Evolutionary conservation across 2,888 invertebrate genomes (phyloP), one percentile per base, ranked within the genome.

Genomic region (Pristionchus mayeri): DNA sequence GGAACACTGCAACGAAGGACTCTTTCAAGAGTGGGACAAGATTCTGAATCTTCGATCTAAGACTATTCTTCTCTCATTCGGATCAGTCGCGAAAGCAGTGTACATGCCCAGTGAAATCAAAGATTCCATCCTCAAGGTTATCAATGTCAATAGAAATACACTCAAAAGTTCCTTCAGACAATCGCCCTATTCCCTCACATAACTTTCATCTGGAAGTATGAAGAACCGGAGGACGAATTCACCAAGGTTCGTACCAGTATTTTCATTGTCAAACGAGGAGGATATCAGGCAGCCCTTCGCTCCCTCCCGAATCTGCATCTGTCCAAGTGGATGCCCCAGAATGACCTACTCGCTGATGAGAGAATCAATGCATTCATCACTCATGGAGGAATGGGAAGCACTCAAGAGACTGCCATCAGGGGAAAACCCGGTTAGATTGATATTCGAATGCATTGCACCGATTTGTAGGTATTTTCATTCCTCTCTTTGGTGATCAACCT

Each of bases 191-290:
- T 75, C 48, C 75, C 75, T 30, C 18, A 40, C n/a, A 75, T 75
- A 11, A 75, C 75, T 27, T 75, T 75, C 34, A 75, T 75, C 24
- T 75, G 75, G 75, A 75, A 75, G n/a, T 75, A 75, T 18, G 75
- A 75, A 24, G n/a, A 44, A 18, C 75, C 48, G 1, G 75, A 75
- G 40, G 75, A 40, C 16, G 44, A 75, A 16, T 75, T 75, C 27
- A 44, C 48, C 11, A 75, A 44, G 48, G 48, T 48, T 48, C 2
- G 13, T 13, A 44, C 13, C 44, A 6, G 13, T 18, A 4, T 16
- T 54, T 54, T 54, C 54, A 18, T 54, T 54, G 16, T 54, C 4
- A 54, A 54, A 21, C 54, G 37, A 40, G 24, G 2, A 37, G 21
- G 18, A 34, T 34, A 30, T 27, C 3, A 63, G 63, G 63, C 30